Base-by-base conservation (phyloP, 2,888 invertebrate genomes). In the Rhingia rostrata region DNA sequence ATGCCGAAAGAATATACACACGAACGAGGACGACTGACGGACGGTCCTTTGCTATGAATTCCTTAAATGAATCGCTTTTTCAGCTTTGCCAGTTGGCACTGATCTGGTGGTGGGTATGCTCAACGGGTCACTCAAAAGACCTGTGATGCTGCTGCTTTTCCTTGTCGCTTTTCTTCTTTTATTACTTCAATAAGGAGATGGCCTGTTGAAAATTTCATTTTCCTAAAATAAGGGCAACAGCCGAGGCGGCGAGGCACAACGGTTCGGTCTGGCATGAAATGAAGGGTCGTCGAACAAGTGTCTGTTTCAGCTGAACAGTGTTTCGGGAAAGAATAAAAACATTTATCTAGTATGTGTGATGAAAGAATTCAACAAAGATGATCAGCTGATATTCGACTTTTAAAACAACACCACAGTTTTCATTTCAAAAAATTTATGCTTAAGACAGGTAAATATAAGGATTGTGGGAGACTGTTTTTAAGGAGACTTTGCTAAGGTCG, bases 131-230 rank as follows among this genome's bases (percentile, higher is more conserved):
- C 74, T 84, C 79, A 70, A 75, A 84, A 63, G 84, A 69, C 74
- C 79, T 49, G 32, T 58, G n/a, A n/a, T n/a, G 58, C 67, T 74
- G 43, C 22, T 22, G 67, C 78, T 83, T 58, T 64, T 69, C 63
- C 47, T 73, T 41, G 3, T 45, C 14, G 45, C 73, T 75, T 69
- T 79, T 84, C 74, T 79, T 60, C 74, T 74, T 79, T 79, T 84
- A 84, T 84, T 80, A 70, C 84, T 79, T 80, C 79, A 84, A 84
- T 80, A 84, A 84, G 84, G 84, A 83, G 83, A 79, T 79, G 83
- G 83, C 74, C 78, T 73, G 83, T 79, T 79, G 83, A 83, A 83
- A 83, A 83, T 83, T 83, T 83, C 67, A 83, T 83, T 83, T 83
- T 69, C 45, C 74, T 83, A 74, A 83, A 83, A 83, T 83, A 73